Base-by-base conservation (phyloP, 2,797 vertebrate genomes). In the Acanthurus lineatus region DNA sequence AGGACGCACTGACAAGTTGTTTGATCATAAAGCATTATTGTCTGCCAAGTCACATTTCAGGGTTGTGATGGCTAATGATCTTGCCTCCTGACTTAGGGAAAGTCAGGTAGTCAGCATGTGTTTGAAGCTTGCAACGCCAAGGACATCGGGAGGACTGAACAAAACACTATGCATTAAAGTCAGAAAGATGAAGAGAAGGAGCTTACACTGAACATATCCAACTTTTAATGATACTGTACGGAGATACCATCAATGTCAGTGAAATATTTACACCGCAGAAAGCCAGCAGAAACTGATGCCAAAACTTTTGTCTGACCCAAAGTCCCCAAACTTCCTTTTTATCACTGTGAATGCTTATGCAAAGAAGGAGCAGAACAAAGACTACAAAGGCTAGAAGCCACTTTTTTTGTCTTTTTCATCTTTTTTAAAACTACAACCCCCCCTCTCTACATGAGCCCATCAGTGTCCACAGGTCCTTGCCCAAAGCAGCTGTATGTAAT, bases 11-110 rank as follows among this genome's bases (percentile, higher is more conserved):
- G 95, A 95, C 94, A 95, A 95, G 95, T 95, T 95, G 95, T 96
- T 96, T 96, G 95, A 96, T 96, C 95, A 95, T 95, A 96, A 94
- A 94, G 93, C 93, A 92, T 93, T 93, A 95, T 95, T 95, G 95
- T 95, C 94, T 95, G 95, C 95, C 95, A 95, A 95, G 94, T 95
- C 95, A 93, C 94, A 94, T 95, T 95, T 94, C 92, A 89, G 93
- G 92, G 93, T 92, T 93, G 92, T 95, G 93, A 96, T 95, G 94
- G 95, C 95, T 96, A 96, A 95, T 96, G 94, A 96, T 95, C 94
- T 93, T 87, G 94, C 91, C 92, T 95, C 93, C 93, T 92, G 93
- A 94, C 93, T 94, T 94, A 88, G 81, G 88, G 86, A 94, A 95
- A 96, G 94, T 96, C 94, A 90, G 94, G 92, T 91, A 95, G 94